phyloP scores from a whole-genome alignment of 2,888 invertebrate species.

The Chrysina gloriosa region DNA sequence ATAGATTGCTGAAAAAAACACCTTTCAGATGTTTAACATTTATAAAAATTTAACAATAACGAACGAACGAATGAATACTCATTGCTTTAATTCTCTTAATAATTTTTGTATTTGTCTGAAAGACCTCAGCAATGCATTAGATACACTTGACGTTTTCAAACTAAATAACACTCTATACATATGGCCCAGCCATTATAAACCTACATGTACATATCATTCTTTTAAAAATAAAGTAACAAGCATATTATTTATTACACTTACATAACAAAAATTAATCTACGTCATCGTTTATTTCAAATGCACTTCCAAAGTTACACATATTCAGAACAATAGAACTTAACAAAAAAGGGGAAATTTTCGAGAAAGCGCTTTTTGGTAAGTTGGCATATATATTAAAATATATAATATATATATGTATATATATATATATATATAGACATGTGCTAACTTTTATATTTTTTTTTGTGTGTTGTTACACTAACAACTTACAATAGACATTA shows the following conservation, averaged over 20 bases:
- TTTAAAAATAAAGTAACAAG: not conserved
- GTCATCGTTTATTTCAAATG: conserved; percentile 52
- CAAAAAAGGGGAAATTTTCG: conserved; percentile 47
- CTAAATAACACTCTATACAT: not conserved
- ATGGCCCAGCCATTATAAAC: conserved; percentile 42
- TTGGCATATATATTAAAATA: conserved; percentile 41
- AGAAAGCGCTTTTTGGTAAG: conserved; percentile 9
- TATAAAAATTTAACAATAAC: conserved; percentile 64
- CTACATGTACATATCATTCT: not conserved
- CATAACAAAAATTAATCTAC: conserved; percentile 39
- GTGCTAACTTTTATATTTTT: conserved; percentile 45
- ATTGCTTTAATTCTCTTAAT: conserved; percentile 35
- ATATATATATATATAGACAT: conserved; percentile 34
- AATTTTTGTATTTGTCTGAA: conserved; percentile 9
- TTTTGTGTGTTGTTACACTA: conserved; percentile 56
- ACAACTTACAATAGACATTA: conserved; percentile 59
- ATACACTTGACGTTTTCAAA: conserved; percentile 34
- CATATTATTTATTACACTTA: conserved; percentile 1
- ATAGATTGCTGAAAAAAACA: conserved; percentile 49
- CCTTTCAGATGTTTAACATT: conserved; percentile 60
- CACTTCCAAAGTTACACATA: conserved; percentile 46
- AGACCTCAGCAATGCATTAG: conserved; percentile 39
- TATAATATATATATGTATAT: conserved; percentile 10
- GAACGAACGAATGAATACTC: conserved; percentile 55
- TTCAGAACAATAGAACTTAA: not conserved